Evolutionary conservation across 2,888 invertebrate genomes (phyloP).

Genomic region (Euspilapteryx auroguttella): DNA sequence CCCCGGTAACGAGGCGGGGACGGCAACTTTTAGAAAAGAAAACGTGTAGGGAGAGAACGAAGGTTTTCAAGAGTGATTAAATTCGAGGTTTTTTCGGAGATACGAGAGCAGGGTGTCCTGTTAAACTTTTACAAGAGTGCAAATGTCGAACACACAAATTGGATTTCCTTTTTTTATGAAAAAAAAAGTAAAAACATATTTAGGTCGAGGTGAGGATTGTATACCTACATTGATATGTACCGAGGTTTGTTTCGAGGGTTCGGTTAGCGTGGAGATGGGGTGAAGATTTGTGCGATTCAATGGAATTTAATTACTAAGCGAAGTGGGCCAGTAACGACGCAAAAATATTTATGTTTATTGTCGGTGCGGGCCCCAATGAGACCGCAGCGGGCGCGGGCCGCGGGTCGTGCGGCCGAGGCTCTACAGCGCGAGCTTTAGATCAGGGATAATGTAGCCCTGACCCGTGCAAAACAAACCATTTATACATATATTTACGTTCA

Average conservation of each 20-base stretch:
- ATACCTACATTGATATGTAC: no score
- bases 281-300: conserved; percentile 53
- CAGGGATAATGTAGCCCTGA: no score
- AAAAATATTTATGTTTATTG: conserved; percentile 61
- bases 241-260: no score
- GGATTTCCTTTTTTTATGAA: conserved; percentile 1
- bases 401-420: no score
- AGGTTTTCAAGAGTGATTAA: conserved; percentile 28
- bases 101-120: conserved; percentile 2
- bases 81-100: conserved; percentile 11
- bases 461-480: no score
- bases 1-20: conserved; percentile 43
- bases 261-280: conserved; percentile 19
- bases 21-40: conserved; percentile 39
- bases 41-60: conserved; percentile 28
- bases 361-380: conserved; percentile 7
- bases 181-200: no score
- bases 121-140: conserved; percentile 1
- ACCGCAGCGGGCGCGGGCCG: no score
- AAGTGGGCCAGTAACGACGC: conserved; percentile 40
- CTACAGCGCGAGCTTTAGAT: no score
- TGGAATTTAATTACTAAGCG: conserved; percentile 55
- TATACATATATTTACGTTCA: no score
- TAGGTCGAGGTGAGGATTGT: conserved; percentile 2
- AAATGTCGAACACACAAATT: conserved; percentile 1